Conservation (phyloP, 2,888 invertebrate species). For the Kryphioiulus occultus region DNA sequence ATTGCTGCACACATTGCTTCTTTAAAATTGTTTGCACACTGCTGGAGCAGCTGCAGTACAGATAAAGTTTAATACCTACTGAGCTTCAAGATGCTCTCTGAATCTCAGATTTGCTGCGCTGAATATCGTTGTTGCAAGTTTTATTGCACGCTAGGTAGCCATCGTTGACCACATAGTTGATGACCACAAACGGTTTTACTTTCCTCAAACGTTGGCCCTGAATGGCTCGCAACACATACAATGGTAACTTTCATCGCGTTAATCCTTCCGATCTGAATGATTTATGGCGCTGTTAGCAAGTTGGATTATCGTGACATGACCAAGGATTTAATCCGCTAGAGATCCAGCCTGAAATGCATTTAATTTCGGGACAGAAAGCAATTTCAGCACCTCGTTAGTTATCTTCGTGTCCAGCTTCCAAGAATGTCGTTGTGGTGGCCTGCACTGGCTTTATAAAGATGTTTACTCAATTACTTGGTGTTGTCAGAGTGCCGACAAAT, state of each 20-base stretch:
- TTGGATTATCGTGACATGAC: neutral
- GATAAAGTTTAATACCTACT: neutral
- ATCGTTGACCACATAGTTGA: slow-evolving; percentile 16
- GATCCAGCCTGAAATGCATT: neutral
- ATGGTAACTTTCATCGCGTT: neutral
- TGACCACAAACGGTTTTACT: slow-evolving; percentile 8
- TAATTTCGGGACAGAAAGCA: neutral
- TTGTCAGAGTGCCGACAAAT: neutral
- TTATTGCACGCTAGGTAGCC: neutral
- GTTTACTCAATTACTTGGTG: neutral
- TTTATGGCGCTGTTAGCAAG: neutral
- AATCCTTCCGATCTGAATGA: neutral
- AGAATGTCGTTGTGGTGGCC: neutral
- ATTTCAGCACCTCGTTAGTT: neutral
- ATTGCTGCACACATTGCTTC: too few species aligned
- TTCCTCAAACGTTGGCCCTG: neutral
- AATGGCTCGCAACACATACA: neutral
- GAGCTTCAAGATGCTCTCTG: neutral
- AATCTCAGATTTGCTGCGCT: neutral
- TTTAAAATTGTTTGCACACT: neutral
- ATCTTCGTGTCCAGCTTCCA: neutral
- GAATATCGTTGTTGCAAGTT: neutral
- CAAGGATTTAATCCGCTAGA: neutral
- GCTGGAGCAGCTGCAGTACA: neutral
- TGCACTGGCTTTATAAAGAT: neutral